Evolutionary conservation across 2,797 vertebrate genomes (phyloP), one percentile per base, ranked within the genome.

Genomic region (Helostoma temminkii): DNA sequence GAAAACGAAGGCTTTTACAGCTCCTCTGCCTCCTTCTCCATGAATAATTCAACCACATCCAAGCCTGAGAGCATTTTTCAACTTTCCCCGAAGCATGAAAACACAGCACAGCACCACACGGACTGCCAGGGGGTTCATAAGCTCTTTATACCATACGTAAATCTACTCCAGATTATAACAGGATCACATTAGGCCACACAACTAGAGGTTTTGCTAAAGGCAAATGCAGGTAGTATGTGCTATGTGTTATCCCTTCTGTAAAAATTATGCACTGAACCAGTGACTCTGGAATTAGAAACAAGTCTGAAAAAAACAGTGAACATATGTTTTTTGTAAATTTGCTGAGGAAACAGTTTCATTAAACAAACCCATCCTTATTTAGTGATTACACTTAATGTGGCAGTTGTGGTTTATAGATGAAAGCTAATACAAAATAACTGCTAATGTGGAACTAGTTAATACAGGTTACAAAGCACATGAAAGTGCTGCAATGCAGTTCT

Each of bases 21-120:
- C 75, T 80, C 74, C 55, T 75, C 80, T 86, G 74, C 53, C 41
- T 79, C 76, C 9, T 49, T 71, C 72, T 9, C 76, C 68, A 83
- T 91, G 77, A 91, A 91, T 86, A 83, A 88, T 89, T 88, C 80
- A 91, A 56, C 53, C 32, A 39, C 66, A 71, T 83, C 70, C 62
- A 61, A 83, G 82, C 71, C 81, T 28, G 57, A 65, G 63, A 86
- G 76, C 42, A 12, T 84, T 80, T 84, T 70, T 75, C 50, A 76
- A 77, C 81, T 74, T 85, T 76, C 76, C 81, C 78, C 58, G 66
- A 84, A 84, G 83, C 81, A 79, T 74, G 69, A 86, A 87, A 85
- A 86, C 63, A 82, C 60, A 71, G 68, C 21, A 2, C 77, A 52
- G 60, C 74, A 71, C 66, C 60, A 41, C 72, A 26, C 46, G 19